These are phyloP conservation scores for Homarus gammarus DNA, from an alignment of 2,888 invertebrate species.

Conservation along the genomic window DNA sequence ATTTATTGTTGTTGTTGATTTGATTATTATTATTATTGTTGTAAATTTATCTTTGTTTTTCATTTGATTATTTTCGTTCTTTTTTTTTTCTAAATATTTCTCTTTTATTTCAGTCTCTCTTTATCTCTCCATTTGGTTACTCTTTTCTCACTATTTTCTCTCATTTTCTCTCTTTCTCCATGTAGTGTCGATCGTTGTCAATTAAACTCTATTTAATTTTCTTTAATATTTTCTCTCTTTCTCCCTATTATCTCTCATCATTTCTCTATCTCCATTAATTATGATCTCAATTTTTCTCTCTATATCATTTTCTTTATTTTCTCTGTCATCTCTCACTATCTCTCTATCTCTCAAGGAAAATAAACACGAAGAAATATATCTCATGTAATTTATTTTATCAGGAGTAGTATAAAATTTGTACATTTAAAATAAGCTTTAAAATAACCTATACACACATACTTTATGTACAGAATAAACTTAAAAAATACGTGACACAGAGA, in stretches of 20 bases:
- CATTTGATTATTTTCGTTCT: background rate
- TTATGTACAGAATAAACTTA: constrained; percentile 34
- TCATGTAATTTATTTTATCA: constrained; percentile 48
- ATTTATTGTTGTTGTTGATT: no score
- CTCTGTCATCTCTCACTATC: no score
- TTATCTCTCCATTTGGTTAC: background rate
- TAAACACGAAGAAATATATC: background rate
- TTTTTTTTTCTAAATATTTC: background rate
- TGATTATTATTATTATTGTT: no score
- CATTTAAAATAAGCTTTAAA: constrained; percentile 66
- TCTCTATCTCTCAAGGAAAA: background rate
- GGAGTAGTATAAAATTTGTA: constrained; percentile 70
- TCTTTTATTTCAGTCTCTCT: background rate
- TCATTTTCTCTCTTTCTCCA: background rate
- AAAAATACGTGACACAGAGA: no score
- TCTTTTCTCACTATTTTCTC: background rate
- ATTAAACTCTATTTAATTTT: no score
- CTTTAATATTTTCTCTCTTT: no score
- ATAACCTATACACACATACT: constrained; percentile 61
- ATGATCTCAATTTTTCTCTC: background rate
- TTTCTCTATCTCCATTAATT: no score
- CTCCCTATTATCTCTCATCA: no score
- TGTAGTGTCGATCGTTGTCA: background rate
- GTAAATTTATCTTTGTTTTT: no score
- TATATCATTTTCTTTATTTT: no score